Base-by-base conservation (phyloP, 2,797 vertebrate species). In the Ispidina picta region DNA sequence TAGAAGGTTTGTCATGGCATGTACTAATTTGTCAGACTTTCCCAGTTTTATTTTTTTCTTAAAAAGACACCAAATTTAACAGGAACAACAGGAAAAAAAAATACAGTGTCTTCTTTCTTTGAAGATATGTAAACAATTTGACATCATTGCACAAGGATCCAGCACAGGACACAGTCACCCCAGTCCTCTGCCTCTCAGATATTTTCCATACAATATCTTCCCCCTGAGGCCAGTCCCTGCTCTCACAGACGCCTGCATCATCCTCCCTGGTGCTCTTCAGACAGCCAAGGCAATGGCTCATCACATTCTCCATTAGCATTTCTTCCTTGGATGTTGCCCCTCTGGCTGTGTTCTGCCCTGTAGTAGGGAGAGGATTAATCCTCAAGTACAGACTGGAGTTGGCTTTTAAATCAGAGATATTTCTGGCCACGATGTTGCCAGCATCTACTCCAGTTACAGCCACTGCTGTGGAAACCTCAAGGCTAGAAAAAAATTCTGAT, bases 251-350 rank as follows among this genome's bases (percentile, higher is more conserved):
- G 0, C 49, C 44, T 13, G 22, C 46, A 10, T 35, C 33, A 0
- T 10, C 37, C 46, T n/a, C 31, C 51, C 41, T 14, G 14, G 6
- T 10, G 48, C 18, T n/a, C 33, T 22, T 13, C 11, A 29, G 77
- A 65, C 60, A 63, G 46, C 26, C 3, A 1, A 22, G 31, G 25
- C 66, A 44, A 9, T 16, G 72, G 20, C 44, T 59, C 39, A 4
- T 31, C 3, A 0, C 0, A 10, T 10, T 56, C 21, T 37, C 29
- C 15, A 0, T 2, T 10, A n/a, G 9, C 10, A 2, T 56, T 85
- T 70, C 54, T 58, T 25, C 76, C 33, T 71, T 48, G 5, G 55
- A 43, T 5, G 0, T 23, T 28, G 41, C 23, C 17, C 26, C 48
- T 41, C 39, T 2, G 9, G 9, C 66, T 83, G 66, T 7, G 19